A percentile compares a stretch with the other conserved stretches of the same genome.
Evolutionary conservation across 2,888 invertebrate species (phyloP).

Genomic region (Alentia gelatinosa): DNA sequence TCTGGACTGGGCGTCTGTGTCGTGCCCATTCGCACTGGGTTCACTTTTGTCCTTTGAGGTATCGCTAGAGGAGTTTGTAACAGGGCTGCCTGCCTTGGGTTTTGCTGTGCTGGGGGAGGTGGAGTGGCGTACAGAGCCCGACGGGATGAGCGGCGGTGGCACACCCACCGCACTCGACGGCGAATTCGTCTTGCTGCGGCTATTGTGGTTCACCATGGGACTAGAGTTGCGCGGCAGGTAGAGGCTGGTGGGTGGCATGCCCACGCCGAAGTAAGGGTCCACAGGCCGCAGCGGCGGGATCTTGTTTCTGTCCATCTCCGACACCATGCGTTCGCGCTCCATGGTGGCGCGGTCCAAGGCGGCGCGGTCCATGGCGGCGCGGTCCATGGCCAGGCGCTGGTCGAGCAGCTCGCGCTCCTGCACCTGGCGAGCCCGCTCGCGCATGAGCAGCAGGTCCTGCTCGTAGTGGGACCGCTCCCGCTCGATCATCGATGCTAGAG

Average conservation of each 20-base stretch:
- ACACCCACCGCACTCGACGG: constrained; percentile 55
- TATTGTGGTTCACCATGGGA: constrained; percentile 55
- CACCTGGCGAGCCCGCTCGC: constrained; percentile 48
- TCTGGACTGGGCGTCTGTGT: constrained; percentile 59
- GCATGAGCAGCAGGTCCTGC: constrained; percentile 81
- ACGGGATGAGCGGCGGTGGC: constrained; percentile 62
- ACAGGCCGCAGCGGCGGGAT: constrained; percentile 46
- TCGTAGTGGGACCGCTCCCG: constrained; percentile 84
- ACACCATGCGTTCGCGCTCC: constrained; percentile 51
- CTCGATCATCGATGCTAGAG: constrained; percentile 58
- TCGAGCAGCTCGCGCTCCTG: constrained; percentile 32
- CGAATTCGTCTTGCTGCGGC: constrained; percentile 55
- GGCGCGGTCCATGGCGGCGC: background rate
- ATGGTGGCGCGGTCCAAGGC: constrained; percentile 34
- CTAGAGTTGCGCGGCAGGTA: constrained; percentile 43
- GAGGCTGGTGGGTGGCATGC: constrained; percentile 24
- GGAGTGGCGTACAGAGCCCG: constrained; percentile 42
- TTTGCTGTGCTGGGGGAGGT: constrained; percentile 47
- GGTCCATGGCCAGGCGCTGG: constrained; percentile 22
- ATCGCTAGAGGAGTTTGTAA: constrained; percentile 27
- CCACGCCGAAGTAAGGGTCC: constrained; percentile 19
- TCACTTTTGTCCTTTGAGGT: constrained; percentile 57
- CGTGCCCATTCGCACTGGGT: constrained; percentile 53
- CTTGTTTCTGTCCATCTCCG: constrained; percentile 41
- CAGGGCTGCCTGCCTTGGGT: constrained; percentile 37